Percentiles rank a stretch among this genome's conserved stretches.
Evolutionary conservation across 2,113 vertebrate species (phyloP).

Genomic region (Cyprinus carpio): DNA sequence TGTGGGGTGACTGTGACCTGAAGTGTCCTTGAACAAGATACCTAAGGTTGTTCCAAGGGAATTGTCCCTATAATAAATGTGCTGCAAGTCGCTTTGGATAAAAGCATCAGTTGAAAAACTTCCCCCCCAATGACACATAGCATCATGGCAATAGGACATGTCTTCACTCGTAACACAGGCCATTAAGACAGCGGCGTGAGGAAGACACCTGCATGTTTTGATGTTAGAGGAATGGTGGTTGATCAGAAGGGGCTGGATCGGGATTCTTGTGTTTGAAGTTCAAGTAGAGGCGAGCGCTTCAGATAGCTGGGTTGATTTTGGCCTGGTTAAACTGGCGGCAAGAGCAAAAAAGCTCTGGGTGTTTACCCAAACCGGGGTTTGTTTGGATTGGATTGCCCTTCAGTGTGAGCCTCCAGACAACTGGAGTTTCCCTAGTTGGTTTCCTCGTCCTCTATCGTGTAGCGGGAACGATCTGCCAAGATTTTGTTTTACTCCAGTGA

Average conservation of each 20-base stretch:
- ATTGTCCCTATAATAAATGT: neutral
- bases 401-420: slow-evolving; percentile 31
- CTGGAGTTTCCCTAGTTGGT: slow-evolving; percentile 30
- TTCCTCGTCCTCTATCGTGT: neutral
- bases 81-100: too few species aligned
- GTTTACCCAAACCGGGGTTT: slow-evolving; percentile 47
- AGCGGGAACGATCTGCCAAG: neutral
- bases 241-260: slow-evolving; percentile 30
- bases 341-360: slow-evolving; percentile 35
- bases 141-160: slow-evolving; percentile 14
- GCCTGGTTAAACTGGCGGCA: slow-evolving; percentile 24
- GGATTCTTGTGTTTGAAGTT: slow-evolving; percentile 40
- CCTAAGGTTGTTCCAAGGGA: neutral
- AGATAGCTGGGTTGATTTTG: slow-evolving; percentile 51
- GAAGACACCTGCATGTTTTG: slow-evolving; percentile 42
- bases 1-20: neutral
- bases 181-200: slow-evolving; percentile 30
- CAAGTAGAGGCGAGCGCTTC: slow-evolving; percentile 44
- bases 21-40: neutral
- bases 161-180: slow-evolving; percentile 25
- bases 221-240: slow-evolving; percentile 37
- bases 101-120: neutral
- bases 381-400: slow-evolving; percentile 44
- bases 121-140: slow-evolving; percentile 19
- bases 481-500: slow-evolving; percentile 27